These are phyloP conservation scores for Sebastes vulpes DNA, from an alignment of 2,797 vertebrate species.

Conservation along the genomic window DNA sequence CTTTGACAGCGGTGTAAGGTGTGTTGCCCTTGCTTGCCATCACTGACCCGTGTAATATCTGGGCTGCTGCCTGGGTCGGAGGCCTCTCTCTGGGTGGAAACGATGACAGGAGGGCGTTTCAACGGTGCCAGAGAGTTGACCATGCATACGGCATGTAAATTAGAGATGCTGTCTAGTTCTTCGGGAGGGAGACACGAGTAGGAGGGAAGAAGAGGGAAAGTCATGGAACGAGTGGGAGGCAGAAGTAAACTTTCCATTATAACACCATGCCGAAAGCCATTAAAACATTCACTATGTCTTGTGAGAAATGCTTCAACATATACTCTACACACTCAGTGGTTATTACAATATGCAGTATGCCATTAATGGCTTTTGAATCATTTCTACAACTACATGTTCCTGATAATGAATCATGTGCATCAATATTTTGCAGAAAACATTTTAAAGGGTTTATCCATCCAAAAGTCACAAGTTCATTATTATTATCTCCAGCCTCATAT, in stretches of 20 bases:
- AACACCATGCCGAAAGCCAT: not conserved
- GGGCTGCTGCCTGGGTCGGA: constrained; percentile 27
- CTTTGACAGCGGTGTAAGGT: constrained; percentile 8
- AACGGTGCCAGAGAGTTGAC: constrained; percentile 4
- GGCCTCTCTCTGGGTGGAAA: constrained; percentile 8
- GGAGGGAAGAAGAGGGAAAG: not conserved
- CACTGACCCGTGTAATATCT: constrained; percentile 46
- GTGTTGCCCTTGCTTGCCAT: constrained; percentile 19
- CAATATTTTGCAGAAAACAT: not conserved
- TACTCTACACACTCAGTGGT: not conserved
- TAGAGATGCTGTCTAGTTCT: constrained; percentile 35
- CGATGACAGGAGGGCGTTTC: constrained; percentile 26
- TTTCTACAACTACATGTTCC: not conserved
- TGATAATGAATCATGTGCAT: not conserved
- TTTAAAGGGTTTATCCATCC: not conserved
- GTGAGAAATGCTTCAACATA: not conserved
- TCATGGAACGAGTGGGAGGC: not conserved
- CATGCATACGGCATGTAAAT: constrained; percentile 44
- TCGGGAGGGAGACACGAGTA: not conserved
- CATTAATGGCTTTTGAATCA: not conserved
- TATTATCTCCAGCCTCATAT: not conserved
- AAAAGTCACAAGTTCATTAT: not conserved
- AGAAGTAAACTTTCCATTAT: constrained; percentile 12
- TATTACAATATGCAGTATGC: not conserved
- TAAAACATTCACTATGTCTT: not conserved